Conservation (phyloP, 2,113 vertebrate genomes). For the Phalacrocorax aristotelis region DNA sequence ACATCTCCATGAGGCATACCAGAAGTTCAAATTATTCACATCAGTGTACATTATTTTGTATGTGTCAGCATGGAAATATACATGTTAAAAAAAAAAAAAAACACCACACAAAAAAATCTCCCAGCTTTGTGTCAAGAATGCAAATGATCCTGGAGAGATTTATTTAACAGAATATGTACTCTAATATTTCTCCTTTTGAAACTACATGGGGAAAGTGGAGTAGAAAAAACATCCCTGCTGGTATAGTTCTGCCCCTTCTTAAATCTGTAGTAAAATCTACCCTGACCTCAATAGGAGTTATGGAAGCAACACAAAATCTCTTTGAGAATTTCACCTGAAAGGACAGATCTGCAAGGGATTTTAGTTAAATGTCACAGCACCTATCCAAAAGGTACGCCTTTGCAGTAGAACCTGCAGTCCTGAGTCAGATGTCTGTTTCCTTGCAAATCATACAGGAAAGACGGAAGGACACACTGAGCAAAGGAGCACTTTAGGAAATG, state of each 20-base stretch:
- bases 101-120: background rate
- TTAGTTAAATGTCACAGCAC: background rate
- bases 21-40: background rate
- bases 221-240: background rate
- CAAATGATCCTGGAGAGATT: background rate
- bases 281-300: background rate
- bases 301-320: fast-evolving
- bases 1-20: background rate
- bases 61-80: background rate
- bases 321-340: background rate
- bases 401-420: background rate
- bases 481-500: background rate
- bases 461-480: background rate
- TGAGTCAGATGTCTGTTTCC: background rate
- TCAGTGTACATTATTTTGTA: background rate
- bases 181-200: background rate
- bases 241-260: background rate
- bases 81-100: background rate
- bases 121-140: background rate
- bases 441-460: background rate
- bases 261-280: background rate
- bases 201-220: background rate
- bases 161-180: background rate
- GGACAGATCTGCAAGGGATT: background rate
- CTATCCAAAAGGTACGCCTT: background rate